Evolutionary conservation across 2,888 invertebrate species (phyloP).

Genomic region (Nomada fabriciana): DNA sequence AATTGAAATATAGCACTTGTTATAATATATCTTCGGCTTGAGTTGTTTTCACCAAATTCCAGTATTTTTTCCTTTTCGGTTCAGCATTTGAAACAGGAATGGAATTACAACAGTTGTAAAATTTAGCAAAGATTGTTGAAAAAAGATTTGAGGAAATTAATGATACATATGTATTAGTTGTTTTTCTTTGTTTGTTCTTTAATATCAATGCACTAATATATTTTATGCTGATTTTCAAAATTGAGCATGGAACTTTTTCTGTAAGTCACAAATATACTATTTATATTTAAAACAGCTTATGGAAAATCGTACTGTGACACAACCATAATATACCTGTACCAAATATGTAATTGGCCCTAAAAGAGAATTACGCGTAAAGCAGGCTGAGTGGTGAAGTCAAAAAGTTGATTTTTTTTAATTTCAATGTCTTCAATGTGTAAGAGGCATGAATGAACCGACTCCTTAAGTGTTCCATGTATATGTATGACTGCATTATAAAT

Average conservation of each 20-base stretch:
- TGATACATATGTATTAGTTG: constrained; percentile 54
- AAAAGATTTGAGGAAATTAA: constrained; percentile 26
- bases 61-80: constrained; percentile 71
- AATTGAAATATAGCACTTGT: constrained; percentile 18
- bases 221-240: constrained; percentile 48
- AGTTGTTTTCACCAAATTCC: constrained; percentile 74
- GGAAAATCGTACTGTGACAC: constrained; percentile 50
- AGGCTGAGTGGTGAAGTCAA: constrained; percentile 31
- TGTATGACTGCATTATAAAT: constrained; percentile 74
- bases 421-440: constrained; percentile 48
- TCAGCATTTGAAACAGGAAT: constrained; percentile 59
- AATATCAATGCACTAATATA: constrained; percentile 64
- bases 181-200: constrained; percentile 8
- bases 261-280: constrained; percentile 49
- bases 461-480: constrained; percentile 70
- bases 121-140: constrained; percentile 39
- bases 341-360: constrained; percentile 46
- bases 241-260: constrained; percentile 64
- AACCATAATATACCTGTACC: constrained; percentile 43
- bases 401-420: constrained; percentile 47
- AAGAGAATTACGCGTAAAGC: constrained; percentile 30
- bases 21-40: constrained; percentile 9
- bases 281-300: constrained; percentile 58
- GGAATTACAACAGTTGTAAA: constrained; percentile 53
- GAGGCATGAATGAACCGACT: constrained; percentile 66